A percentile compares a stretch with the other conserved stretches of the same genome.
Evolutionary conservation across 2,113 vertebrate species (phyloP).

Genomic region (Phoxinus phoxinus): DNA sequence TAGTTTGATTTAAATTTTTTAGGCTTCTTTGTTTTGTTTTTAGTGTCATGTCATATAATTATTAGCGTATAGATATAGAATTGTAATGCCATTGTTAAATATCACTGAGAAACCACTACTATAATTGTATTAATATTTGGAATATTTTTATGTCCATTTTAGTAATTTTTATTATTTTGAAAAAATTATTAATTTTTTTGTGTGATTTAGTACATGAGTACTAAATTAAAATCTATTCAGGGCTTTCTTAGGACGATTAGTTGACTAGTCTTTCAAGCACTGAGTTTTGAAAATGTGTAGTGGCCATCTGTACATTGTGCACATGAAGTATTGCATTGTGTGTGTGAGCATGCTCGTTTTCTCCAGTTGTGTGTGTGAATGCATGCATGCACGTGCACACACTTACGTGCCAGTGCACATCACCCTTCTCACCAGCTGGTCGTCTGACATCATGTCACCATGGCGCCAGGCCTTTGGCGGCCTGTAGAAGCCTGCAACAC

Average conservation of each 20-base stretch:
- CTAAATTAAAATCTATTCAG: neutral
- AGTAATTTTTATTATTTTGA: neutral
- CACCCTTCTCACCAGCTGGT: constrained; percentile 59
- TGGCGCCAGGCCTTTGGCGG: constrained; percentile 57
- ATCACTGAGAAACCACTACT: neutral
- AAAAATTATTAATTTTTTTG: too few species aligned
- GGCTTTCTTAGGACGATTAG: neutral
- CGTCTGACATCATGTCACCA: constrained; percentile 56
- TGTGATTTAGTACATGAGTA: too few species aligned
- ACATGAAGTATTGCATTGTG: neutral
- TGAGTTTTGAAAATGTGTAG: constrained; percentile 19
- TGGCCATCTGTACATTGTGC: constrained; percentile 9
- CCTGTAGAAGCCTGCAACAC: constrained; percentile 31
- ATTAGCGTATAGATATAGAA: neutral
- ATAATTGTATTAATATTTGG: too few species aligned
- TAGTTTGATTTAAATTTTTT: neutral
- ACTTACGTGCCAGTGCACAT: constrained; percentile 55
- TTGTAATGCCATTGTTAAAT: neutral
- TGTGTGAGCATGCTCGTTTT: neutral
- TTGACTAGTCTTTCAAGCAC: neutral
- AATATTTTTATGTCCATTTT: neutral
- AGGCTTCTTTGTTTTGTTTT: neutral
- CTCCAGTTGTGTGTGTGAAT: constrained; percentile 31
- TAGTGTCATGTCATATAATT: neutral
- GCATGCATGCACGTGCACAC: constrained; percentile 47